Conservation (phyloP, 2,797 vertebrate species). For the Rhadinocentrus ornatus region DNA sequence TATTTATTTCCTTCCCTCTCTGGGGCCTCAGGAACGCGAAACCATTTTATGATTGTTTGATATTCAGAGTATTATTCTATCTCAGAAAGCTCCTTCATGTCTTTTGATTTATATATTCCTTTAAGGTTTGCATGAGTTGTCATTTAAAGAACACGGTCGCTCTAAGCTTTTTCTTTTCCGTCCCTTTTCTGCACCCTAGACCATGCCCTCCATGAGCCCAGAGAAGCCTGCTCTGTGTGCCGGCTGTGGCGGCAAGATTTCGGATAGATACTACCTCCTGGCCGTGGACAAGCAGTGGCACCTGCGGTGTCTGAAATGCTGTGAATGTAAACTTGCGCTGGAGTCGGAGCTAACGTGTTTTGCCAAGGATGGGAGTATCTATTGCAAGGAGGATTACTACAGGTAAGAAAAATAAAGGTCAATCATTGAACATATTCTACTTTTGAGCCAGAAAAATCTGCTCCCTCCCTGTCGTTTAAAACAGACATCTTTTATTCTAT, state of each 20-base stretch:
- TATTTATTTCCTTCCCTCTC: background rate
- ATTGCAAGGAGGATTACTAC: constrained; percentile 99
- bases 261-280: constrained; percentile 98
- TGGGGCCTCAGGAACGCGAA: background rate
- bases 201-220: constrained; percentile 93
- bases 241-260: constrained; percentile 97
- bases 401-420: constrained; percentile 84
- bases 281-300: constrained; percentile 99
- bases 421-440: background rate
- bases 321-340: constrained; percentile 98
- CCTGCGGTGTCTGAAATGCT: constrained; percentile 98
- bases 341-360: constrained; percentile 99
- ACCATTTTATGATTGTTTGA: background rate
- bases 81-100: background rate
- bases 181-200: constrained; percentile 74
- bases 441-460: background rate
- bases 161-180: constrained; percentile 17
- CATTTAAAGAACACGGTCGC: background rate
- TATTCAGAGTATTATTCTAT: background rate
- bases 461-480: background rate
- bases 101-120: background rate
- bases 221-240: constrained; percentile 98
- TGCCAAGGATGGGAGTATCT: constrained; percentile 99
- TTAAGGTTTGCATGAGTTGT: background rate
- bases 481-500: background rate